Evolutionary conservation across 23 tunicate genomes (phyloP).

Genomic region (Oikopleura dioica): DNA sequence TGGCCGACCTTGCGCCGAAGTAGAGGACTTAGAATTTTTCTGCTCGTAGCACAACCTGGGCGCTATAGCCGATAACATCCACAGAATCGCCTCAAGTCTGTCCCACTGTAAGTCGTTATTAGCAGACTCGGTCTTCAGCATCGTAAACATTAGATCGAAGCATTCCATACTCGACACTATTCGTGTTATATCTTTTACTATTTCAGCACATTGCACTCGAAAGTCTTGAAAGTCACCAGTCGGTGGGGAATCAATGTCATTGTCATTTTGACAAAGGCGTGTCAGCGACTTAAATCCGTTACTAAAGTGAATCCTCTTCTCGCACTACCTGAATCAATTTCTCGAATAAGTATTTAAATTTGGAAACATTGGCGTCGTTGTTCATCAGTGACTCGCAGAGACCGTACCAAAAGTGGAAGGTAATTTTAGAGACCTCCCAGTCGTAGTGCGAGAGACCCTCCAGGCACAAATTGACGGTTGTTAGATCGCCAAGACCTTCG

Average conservation of each 20-base stretch:
- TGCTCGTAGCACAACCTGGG: background rate
- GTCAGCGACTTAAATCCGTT: slow-evolving; percentile 56
- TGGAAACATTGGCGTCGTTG: background rate
- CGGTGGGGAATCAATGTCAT: slow-evolving; percentile 48
- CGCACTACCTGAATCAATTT: too few relatives aligned
- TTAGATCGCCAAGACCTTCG: slow-evolving; percentile 46
- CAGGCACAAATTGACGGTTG: slow-evolving; percentile 37
- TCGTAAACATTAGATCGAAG: background rate
- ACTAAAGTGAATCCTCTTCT: too few relatives aligned
- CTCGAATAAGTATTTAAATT: slow-evolving; percentile 38
- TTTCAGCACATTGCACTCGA: slow-evolving; percentile 29
- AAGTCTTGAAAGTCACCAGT: slow-evolving; percentile 66
- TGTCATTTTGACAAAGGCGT: slow-evolving; percentile 37
- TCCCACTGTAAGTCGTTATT: background rate
- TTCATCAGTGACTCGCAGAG: slow-evolving; percentile 33
- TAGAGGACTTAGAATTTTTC: too few relatives aligned
- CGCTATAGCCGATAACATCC: background rate
- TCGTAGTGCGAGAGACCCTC: slow-evolving; percentile 71
- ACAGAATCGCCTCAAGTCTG: background rate
- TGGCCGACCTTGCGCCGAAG: too few relatives aligned
- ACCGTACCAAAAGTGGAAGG: slow-evolving; percentile 79
- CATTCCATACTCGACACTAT: background rate
- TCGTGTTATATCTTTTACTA: slow-evolving; percentile 28
- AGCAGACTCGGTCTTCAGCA: background rate
- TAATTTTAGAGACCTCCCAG: slow-evolving; percentile 85